Base-by-base conservation (phyloP, 2,797 vertebrate genomes). In the Hozukius guyotensis region DNA sequence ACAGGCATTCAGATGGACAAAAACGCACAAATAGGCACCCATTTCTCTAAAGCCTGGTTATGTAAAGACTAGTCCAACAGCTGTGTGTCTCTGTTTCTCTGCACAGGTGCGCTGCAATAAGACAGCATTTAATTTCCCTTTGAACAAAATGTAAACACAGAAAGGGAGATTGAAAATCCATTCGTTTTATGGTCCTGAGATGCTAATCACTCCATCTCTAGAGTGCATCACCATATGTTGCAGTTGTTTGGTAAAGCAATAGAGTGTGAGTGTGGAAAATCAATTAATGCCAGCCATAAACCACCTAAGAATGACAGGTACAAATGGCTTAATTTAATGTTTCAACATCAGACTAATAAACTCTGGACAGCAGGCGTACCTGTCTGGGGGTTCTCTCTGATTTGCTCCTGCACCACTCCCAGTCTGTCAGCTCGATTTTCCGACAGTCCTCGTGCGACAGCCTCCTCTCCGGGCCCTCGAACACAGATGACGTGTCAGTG, bases 381-480 rank as follows among this genome's bases (percentile, higher is more conserved):
- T 99, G 99, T 90, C 98, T 96, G 8, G 97, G 97, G 0, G 96
- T 98, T 90, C 98, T 96, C 94, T 99, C 98, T 0, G 99, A 99
- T 92, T 97, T 99, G 67, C 98, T 99, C 62, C 99, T 94, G 94
- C 97, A 97, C 98, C 99, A 99, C 64, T 99, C 99, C 99, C 98
- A 99, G 81, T 99, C 99, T 0, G 95, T 95, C 87, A 98, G 96
- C 52, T 98, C 96, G 0, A 97, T 97, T 52, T 96, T 95, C 8
- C 85, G 96, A 85, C 95, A 94, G 64, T 97, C 97, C 82, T 97
- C 96, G 0, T 97, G 97, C 3, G 96, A 97, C 75, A 98, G 70
- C 75, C 97, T 96, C 94, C 98, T 96, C 78, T 98, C 97, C 0
- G 96, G 80, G 0, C 93, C 96, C 24, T 97, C 97, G 9, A 96